Evolutionary conservation across 2,113 vertebrate genomes (phyloP).

Genomic region (Chaetodon auriga): DNA sequence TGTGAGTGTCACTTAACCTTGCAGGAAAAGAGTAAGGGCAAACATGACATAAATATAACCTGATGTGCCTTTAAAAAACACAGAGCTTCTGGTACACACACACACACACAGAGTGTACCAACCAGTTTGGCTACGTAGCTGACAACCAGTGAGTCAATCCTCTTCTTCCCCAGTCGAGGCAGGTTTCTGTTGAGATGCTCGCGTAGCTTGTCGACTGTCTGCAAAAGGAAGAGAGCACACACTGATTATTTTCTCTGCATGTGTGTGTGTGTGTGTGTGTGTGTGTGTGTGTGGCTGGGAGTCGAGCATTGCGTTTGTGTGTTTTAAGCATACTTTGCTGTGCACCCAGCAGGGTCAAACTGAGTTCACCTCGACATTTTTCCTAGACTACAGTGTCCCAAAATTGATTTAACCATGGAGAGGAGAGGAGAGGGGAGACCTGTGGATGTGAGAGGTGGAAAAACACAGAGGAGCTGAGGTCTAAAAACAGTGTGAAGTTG

Average conservation of each 20-base stretch:
- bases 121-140: constrained; percentile 91
- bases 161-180: constrained; percentile 91
- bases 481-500: not conserved
- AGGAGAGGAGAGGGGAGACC: not conserved
- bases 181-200: constrained; percentile 92
- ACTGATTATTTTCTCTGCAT: constrained; percentile 21
- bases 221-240: constrained; percentile 43
- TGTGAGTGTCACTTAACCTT: constrained; percentile 49
- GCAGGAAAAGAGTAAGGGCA: constrained; percentile 22
- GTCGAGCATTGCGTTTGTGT: constrained; percentile 32
- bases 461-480: not conserved
- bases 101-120: constrained; percentile 50
- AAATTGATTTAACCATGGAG: constrained; percentile 54
- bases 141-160: constrained; percentile 90
- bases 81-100: constrained; percentile 12
- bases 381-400: constrained; percentile 35
- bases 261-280: not conserved
- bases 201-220: constrained; percentile 94
- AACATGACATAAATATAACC: constrained; percentile 53
- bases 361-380: constrained; percentile 56
- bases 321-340: constrained; percentile 52
- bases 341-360: constrained; percentile 61
- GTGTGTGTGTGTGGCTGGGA: not conserved
- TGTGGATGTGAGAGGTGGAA: constrained; percentile 2
- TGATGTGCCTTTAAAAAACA: not conserved